Base-by-base conservation (phyloP, 2,888 invertebrate genomes). In the Archaeoteleia sp. region DNA sequence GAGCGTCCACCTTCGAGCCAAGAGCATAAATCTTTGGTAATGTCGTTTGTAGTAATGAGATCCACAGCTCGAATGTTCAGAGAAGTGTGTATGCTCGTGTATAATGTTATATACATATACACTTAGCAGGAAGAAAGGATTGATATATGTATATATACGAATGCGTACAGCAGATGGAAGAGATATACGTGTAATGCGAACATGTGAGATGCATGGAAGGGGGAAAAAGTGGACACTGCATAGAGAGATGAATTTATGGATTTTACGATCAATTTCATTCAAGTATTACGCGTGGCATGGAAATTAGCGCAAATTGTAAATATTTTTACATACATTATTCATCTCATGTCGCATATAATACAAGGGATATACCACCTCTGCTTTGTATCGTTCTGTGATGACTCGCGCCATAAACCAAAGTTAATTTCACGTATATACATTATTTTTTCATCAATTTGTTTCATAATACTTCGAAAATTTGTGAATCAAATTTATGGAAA, bases 1-100 rank as follows among this genome's bases (percentile, higher is more conserved):
- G 61, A 61, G 61, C 61, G 61, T 67, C 67, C 67, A 67, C 61
- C 61, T 67, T 67, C 61, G 51, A 67, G 67, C 53, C 51, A 57
- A 57, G 51, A 57, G 61, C 67, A 61, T 67, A 67, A 67, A 55
- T 67, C 60, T 67, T 67, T 49, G 61, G 61, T 61, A 67, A 67
- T 67, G 67, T 55, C 67, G 61, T 55, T 67, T 61, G 67, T 61
- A 61, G 61, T 67, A 57, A 62, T 67, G 53, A 67, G 67, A 62
- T 67, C 55, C 60, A 61, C 60, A 55, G 61, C 60, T 67, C 55
- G 60, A 57, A 61, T 57, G 67, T 48, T 55, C 55, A 30, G 25
- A 34, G 23, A 55, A 55, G 60, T 60, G 55, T 58, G 66, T 27
- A 35, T 42, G 23, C 35, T 29, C 39, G 34, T 48, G 54, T 49